Percentiles rank a stretch among this genome's conserved stretches.
Evolutionary conservation across 2,113 vertebrate genomes (phyloP).

Genomic region (Nansenia antarctica): DNA sequence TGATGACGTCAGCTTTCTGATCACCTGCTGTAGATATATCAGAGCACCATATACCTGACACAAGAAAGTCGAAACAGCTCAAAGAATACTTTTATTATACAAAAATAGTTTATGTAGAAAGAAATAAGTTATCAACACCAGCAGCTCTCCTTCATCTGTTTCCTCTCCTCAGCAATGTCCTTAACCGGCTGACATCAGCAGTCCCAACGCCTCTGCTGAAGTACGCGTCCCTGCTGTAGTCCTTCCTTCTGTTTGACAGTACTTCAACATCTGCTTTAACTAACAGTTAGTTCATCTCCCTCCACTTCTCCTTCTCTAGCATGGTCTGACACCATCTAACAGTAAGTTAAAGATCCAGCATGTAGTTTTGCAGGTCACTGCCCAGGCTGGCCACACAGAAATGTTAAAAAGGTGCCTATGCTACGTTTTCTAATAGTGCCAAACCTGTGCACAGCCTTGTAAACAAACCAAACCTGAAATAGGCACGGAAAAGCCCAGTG

Average conservation of each 20-base stretch:
- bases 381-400: too few species aligned
- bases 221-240: neutral
- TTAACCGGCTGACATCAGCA: neutral
- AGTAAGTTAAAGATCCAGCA: too few species aligned
- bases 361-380: too few species aligned
- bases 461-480: too few species aligned
- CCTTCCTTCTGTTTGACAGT: constrained; percentile 16
- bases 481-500: too few species aligned
- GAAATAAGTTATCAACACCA: constrained; percentile 71
- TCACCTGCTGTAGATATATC: neutral
- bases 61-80: neutral
- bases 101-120: constrained; percentile 75
- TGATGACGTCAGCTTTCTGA: neutral
- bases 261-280: constrained; percentile 22
- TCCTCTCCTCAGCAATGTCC: neutral
- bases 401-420: too few species aligned
- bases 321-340: too few species aligned
- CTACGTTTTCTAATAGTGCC: too few species aligned
- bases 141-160: constrained; percentile 53
- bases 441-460: too few species aligned
- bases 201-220: neutral
- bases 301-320: too few species aligned
- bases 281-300: constrained; percentile 12
- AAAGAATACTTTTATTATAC: constrained; percentile 55
- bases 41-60: neutral